Base-by-base conservation (phyloP, 2,113 vertebrate genomes). In the Sialia sialis region DNA sequence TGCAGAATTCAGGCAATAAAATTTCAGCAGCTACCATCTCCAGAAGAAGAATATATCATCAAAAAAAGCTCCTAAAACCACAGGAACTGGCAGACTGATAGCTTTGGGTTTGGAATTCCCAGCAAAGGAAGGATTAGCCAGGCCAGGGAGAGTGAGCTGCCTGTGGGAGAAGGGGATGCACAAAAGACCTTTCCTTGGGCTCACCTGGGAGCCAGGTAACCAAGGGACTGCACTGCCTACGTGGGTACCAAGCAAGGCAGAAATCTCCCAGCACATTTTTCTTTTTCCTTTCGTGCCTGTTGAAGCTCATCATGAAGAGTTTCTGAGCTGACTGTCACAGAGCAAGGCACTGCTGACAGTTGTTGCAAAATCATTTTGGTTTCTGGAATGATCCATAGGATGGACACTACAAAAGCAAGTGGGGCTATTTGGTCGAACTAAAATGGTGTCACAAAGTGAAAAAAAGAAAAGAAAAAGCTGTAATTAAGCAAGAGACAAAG, bases 171-270 rank as follows among this genome's bases (percentile, higher is more conserved):
- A 69, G 51, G 39, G 63, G 29, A 52, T 0, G 11, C 7, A 27
- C 0, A 1, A 41, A n/a, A 59, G 14, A 59, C 25, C n/a, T 87
- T 10, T 5, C 4, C 25, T 59, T 16, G 22, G 4, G 6, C 21
- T 66, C 44, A 34, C 13, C 41, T 0, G 0, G 38, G 75, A 72
- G 34, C 46, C 6, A 1, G 32, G 52, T 13, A 16, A 60, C 34
- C 2, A 3, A 44, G 11, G 16, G 19, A 48, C 21, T 79, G 43
- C 34, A 6, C 29, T 70, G 10, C 9, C 38, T n/a, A 2, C 0
- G 0, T 25, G 18, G 36, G 27, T 73, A 44, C 11, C 44, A 39
- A 44, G 25, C 16, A 60, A 64, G 26, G 34, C 73, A 69, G n/a
- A 81, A 84, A 73, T 63, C 44, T 54, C 34, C 41, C 59, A 25